phyloP scores from a whole-genome alignment of 2,888 invertebrate genomes.

The Parnassius glacialis region DNA sequence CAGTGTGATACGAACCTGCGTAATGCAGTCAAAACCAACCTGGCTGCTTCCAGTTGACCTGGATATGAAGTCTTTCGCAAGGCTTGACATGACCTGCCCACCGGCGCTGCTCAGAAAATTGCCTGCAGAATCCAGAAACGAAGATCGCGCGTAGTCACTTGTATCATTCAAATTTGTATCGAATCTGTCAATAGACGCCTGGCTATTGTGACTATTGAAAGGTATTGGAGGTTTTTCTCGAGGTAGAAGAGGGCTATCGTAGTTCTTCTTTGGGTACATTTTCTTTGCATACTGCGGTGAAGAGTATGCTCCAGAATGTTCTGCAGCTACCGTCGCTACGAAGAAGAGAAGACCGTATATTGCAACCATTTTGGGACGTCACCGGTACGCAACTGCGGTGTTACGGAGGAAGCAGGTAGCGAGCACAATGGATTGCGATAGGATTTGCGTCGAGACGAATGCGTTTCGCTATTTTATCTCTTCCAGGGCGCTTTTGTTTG shows the following conservation, averaged over 20 bases:
- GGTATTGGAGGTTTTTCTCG: constrained; percentile 52
- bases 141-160: constrained; percentile 53
- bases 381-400: constrained; percentile 34
- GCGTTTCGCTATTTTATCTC: constrained; percentile 70
- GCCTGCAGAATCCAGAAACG: constrained; percentile 65
- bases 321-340: constrained; percentile 43
- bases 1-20: constrained; percentile 76
- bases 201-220: constrained; percentile 47
- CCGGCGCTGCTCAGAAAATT: constrained; percentile 68
- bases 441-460: constrained; percentile 48
- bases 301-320: constrained; percentile 76
- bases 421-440: constrained; percentile 49
- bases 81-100: constrained; percentile 77
- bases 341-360: constrained; percentile 46
- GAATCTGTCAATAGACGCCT: constrained; percentile 50
- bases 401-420: constrained; percentile 54
- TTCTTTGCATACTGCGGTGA: constrained; percentile 78
- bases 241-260: constrained; percentile 59
- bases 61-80: constrained; percentile 85
- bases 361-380: constrained; percentile 54
- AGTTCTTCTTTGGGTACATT: constrained; percentile 60
- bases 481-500: constrained; percentile 72
- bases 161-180: constrained; percentile 55
- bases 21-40: constrained; percentile 81
- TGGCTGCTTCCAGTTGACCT: constrained; percentile 86